Percentiles rank a stretch among this genome's conserved stretches.
Evolutionary conservation across 2,113 vertebrate genomes (phyloP).

Genomic region (Vulpes lagopus): DNA sequence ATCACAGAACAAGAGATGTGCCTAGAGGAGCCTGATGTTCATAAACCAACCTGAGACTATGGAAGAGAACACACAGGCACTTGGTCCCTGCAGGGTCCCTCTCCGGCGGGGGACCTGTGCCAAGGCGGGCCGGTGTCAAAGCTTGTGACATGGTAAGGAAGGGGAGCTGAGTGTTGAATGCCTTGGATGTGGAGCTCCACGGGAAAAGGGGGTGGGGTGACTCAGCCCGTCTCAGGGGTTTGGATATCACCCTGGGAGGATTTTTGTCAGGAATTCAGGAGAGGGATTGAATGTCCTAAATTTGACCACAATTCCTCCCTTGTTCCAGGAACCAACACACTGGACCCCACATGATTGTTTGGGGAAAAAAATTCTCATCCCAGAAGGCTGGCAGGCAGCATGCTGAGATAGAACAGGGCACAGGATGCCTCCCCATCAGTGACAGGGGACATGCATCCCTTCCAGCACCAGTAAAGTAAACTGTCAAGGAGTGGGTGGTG

Average conservation of each 20-base stretch:
- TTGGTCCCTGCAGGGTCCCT: not conserved
- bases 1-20: not conserved
- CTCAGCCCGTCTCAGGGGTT: slow-evolving; percentile 19
- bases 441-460: not conserved
- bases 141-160: not conserved
- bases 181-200: not conserved
- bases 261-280: slow-evolving; percentile 68
- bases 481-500: not conserved
- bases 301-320: slow-evolving; percentile 51
- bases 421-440: not conserved
- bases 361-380: not conserved
- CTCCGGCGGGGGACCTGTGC: not conserved
- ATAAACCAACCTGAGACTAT: not conserved
- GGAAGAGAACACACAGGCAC: slow-evolving; percentile 15
- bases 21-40: not conserved
- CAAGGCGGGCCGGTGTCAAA: slow-evolving; percentile 58
- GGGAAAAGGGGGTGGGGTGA: not conserved
- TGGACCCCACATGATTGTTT: not conserved
- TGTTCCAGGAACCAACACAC: slow-evolving; percentile 41
- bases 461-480: accelerated
- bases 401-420: not conserved
- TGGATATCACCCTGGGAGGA: slow-evolving; percentile 24
- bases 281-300: slow-evolving; percentile 57
- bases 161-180: not conserved
- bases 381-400: not conserved